Evolutionary conservation across 2,113 vertebrate species (phyloP).

Genomic region (Holacanthus passer): DNA sequence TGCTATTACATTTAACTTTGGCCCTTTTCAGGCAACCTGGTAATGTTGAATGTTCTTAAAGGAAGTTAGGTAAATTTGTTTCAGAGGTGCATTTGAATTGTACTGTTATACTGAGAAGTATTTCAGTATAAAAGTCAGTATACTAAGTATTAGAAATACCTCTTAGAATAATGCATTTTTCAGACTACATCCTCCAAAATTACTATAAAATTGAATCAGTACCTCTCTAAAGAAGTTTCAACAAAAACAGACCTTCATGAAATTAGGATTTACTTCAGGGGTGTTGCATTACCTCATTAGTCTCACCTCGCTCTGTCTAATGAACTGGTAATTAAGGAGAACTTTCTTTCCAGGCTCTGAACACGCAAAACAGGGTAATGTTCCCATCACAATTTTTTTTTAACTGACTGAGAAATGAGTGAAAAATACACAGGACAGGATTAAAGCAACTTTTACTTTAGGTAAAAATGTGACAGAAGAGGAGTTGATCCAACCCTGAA

Average conservation of each 20-base stretch:
- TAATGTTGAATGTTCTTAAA: background rate
- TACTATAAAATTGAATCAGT: background rate
- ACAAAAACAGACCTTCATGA: background rate
- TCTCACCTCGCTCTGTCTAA: background rate
- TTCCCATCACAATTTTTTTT: background rate
- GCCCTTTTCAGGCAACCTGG: background rate
- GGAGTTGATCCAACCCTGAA: background rate
- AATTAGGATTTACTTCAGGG: background rate
- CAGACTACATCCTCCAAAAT: background rate
- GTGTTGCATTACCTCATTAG: background rate
- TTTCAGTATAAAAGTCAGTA: background rate
- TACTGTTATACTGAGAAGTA: background rate
- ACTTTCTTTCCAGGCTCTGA: background rate
- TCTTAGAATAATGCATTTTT: background rate
- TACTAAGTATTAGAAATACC: background rate
- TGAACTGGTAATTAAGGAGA: background rate
- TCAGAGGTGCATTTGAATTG: background rate
- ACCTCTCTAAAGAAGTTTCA: background rate
- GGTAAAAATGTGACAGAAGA: background rate
- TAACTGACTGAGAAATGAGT: background rate
- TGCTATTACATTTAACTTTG: background rate
- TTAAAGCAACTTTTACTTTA: slow-evolving; percentile 53
- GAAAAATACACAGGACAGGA: background rate
- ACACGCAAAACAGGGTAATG: background rate
- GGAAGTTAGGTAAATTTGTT: background rate